Percentiles rank a stretch among this genome's conserved stretches.
phyloP scores from a whole-genome alignment of 2,888 invertebrate species.

The Rambutsinella grinnellia region DNA sequence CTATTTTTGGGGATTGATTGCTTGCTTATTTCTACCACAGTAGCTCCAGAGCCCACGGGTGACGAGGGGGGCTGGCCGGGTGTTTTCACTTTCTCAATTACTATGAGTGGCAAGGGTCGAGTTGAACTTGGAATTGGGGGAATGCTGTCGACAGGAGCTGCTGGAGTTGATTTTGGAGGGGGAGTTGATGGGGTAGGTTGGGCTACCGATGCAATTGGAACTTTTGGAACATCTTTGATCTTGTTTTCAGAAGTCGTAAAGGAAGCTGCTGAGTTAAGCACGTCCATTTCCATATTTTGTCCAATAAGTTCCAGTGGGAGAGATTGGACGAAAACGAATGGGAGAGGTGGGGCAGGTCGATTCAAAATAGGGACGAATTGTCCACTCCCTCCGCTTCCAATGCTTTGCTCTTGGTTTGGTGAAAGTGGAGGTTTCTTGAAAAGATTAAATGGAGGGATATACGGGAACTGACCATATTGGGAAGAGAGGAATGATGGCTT shows the following conservation, averaged over 20 bases:
- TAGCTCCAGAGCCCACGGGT: neutral
- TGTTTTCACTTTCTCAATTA: conserved; percentile 35
- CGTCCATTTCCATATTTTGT: conserved; percentile 33
- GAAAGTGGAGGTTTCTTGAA: conserved; percentile 24
- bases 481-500: conserved; percentile 24
- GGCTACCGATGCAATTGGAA: neutral
- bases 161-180: neutral
- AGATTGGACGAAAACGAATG: conserved; percentile 43
- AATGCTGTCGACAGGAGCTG: neutral
- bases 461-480: conserved; percentile 34
- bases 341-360: conserved; percentile 33
- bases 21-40: conserved; percentile 33
- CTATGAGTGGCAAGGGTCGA: conserved; percentile 25
- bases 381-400: conserved; percentile 15
- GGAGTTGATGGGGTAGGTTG: neutral
- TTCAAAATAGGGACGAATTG: conserved; percentile 40
- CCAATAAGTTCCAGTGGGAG: conserved; percentile 36
- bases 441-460: conserved; percentile 39
- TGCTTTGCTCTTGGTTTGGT: neutral
- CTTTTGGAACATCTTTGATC: conserved; percentile 6
- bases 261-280: conserved; percentile 9
- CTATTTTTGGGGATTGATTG: conserved; percentile 22
- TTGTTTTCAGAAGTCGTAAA: conserved; percentile 7
- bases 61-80: conserved; percentile 19
- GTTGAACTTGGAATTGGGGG: neutral